Evolutionary conservation across 2,113 vertebrate genomes (phyloP).

Genomic region (Pachycephala philippinensis): DNA sequence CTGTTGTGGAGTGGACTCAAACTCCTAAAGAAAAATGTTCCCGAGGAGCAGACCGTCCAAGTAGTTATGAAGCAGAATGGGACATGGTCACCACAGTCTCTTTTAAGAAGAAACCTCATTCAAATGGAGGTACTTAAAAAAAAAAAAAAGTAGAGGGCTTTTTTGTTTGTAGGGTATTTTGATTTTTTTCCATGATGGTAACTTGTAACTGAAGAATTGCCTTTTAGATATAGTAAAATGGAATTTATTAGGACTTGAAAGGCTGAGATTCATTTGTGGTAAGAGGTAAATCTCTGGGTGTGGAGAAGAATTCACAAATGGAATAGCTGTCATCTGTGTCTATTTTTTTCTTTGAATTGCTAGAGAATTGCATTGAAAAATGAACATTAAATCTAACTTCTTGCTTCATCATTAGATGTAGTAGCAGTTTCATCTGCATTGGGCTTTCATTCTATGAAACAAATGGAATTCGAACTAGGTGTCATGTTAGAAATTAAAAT

Average conservation of each 20-base stretch:
- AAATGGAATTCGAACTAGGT: background rate
- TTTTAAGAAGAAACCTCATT: constrained; percentile 84
- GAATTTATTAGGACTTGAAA: background rate
- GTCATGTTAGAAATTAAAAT: background rate
- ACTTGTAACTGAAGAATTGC: background rate
- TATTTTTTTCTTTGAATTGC: background rate
- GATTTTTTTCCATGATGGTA: background rate
- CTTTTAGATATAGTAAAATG: background rate
- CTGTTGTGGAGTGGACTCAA: constrained; percentile 91
- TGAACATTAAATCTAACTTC: background rate
- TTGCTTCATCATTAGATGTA: background rate
- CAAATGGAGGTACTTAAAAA: constrained; percentile 80
- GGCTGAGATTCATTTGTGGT: background rate
- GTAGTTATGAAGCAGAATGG: constrained; percentile 94
- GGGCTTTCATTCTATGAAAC: background rate
- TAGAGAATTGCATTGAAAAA: background rate
- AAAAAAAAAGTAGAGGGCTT: background rate
- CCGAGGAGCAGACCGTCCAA: constrained; percentile 77
- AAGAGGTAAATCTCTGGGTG: background rate
- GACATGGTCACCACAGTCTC: constrained; percentile 93
- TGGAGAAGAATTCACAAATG: background rate
- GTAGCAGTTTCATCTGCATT: background rate
- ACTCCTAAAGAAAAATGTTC: constrained; percentile 73
- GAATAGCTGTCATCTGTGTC: background rate
- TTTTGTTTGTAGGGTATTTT: background rate